Evolutionary conservation across 2,888 invertebrate species (phyloP), one percentile per base, ranked within the genome.

Genomic region (Prionchulus punctatus): DNA sequence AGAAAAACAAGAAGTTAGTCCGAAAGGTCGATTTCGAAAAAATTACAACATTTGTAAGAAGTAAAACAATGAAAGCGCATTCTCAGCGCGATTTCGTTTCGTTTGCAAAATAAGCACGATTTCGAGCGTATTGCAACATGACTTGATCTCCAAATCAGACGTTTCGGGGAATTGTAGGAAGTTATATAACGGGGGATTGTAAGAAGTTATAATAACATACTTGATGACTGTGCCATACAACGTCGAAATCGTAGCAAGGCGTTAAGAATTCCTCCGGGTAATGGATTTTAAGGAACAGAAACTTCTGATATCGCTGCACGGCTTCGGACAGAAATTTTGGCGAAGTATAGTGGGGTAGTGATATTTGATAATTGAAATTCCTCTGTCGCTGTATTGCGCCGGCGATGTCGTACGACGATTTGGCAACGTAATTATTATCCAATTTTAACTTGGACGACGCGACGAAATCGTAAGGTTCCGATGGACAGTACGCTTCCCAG

Each of bases 201-300:
- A n/a, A n/a, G n/a, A n/a, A n/a, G n/a, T n/a, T n/a, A 36, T 36
- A 12, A 36, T 12, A 15, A 54, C 71, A 68, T 43, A 75, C 70
- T 65, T 75, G 74, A 64, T 76, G 76, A 1, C 74, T 65, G 61
- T 76, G 76, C 76, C 76, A 76, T 2, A 74, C 66, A 30, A 76
- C 63, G 61, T 76, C 76, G 60, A 74, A 75, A 62, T 76, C 76
- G 60, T 76, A 76, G 62, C 75, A 76, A 1, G 76, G 76, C 23
- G 75, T 75, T 31, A 76, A 64, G 61, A 75, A 74, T 57, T 71
- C 67, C 31, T 67, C 69, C 2, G 72, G 69, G 62, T 75, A 72
- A 42, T 70, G 70, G 57, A 71, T 67, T 62, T 75, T 76, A 54
- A 76, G 62, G 58, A 68, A 68, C 25, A 76, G 62, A 61, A 72